A percentile compares a stretch with the other conserved stretches of the same genome.
phyloP scores from a whole-genome alignment of 2,797 vertebrate species.

The Calcarius lapponicus region DNA sequence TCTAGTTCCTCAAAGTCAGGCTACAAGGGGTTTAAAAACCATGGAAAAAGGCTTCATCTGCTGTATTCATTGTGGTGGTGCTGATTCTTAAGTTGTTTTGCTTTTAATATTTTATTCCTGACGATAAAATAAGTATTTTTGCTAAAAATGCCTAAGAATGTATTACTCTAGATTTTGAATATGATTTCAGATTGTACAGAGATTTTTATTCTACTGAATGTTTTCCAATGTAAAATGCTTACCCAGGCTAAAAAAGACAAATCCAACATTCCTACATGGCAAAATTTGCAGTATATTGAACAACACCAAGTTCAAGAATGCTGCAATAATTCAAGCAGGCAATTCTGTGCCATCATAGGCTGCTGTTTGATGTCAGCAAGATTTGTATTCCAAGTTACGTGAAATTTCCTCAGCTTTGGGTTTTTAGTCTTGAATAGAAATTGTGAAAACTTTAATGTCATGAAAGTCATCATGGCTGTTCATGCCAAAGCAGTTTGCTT shows the following conservation, averaged over 20 bases:
- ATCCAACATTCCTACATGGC: conserved; percentile 5
- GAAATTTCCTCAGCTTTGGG: neutral
- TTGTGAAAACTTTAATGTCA: neutral
- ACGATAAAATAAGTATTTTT: neutral
- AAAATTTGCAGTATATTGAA: conserved; percentile 45
- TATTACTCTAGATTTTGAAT: neutral
- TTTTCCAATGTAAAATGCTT: conserved; percentile 31
- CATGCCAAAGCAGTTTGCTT: neutral
- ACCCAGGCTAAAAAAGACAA: neutral
- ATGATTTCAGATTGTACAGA: neutral
- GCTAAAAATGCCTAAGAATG: neutral
- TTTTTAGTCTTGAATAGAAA: neutral
- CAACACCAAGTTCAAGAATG: conserved; percentile 34
- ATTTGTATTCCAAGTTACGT: conserved; percentile 14
- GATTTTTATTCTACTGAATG: neutral
- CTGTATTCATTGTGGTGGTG: neutral
- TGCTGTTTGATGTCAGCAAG: conserved; percentile 29
- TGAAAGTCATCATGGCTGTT: neutral
- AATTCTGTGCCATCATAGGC: neutral
- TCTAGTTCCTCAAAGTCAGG: neutral
- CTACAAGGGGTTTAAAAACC: neutral
- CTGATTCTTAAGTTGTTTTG: neutral
- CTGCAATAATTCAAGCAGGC: conserved; percentile 36
- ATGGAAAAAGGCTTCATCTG: neutral
- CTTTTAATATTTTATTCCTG: neutral